Evolutionary conservation across 2,888 invertebrate species (phyloP), one percentile per base, ranked within the genome.

Genomic region (Sinelater perroti): DNA sequence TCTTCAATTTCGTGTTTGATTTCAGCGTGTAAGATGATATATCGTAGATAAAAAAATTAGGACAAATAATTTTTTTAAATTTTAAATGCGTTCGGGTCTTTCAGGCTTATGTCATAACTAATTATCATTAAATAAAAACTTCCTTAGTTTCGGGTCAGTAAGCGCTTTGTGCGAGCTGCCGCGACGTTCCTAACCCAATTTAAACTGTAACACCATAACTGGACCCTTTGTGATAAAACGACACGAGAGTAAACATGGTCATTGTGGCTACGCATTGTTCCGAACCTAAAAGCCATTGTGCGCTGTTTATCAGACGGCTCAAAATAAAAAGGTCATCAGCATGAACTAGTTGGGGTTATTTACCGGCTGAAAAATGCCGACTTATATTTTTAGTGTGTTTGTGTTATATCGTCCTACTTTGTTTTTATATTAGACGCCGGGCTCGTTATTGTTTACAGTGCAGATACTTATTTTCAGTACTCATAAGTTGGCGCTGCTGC

Each of bases 281-380:
- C 18, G 18, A 35, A 35, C 35, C 16, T 35, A 35, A 35, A 35
- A 35, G 1, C 35, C 35, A 35, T 35, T 35, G 18, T 14, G 16
- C 18, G 7, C n/a, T n/a, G 14, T 16, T 35, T 35, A 35, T 35
- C 35, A 18, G 17, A 17, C 35, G 8, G 31, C 14, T 33, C 4
- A 17, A 35, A 35, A 35, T 35, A 35, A 35, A 33, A 35, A 35
- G 35, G 35, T 35, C 35, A 35, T 35, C 35, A 35, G 17, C 35
- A 35, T 16, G 35, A 7, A 16, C 35, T 13, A n/a, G n/a, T n/a
- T n/a, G 8, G 4, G 16, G 35, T 35, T 35, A 35, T 35, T 35
- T 35, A 14, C 8, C 14, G 8, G 6, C 14, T 33, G 33, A 16
- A 33, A 33, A 33, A 33, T 35, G 35, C 35, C 35, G 16, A 35